phyloP scores from a whole-genome alignment of 2,797 vertebrate genomes.

The Pangasius macronema region DNA sequence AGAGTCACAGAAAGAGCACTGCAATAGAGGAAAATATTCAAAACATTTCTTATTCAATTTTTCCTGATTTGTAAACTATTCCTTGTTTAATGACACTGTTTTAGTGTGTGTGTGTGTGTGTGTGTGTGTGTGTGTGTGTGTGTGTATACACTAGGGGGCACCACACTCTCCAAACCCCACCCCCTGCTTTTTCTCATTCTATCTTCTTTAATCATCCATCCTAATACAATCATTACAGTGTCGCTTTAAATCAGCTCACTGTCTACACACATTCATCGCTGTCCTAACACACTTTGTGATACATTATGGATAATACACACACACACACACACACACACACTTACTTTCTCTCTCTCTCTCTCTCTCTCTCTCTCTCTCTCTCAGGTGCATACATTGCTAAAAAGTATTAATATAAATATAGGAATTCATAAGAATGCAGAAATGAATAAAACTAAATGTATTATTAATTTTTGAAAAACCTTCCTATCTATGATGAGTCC shows the following conservation, averaged over 20 bases:
- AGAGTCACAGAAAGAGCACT: not conserved
- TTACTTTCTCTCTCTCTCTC: not conserved
- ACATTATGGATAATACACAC: not conserved
- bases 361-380: not conserved
- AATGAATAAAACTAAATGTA: not conserved
- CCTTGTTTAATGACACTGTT: not conserved
- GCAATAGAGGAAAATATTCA: not conserved
- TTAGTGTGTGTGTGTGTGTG: slow-evolving; percentile 4
- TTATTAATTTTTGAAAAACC: not conserved
- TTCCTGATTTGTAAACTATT: not conserved
- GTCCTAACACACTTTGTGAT: not conserved
- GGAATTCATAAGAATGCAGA: not conserved
- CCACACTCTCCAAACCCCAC: not conserved
- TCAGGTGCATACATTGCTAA: not conserved
- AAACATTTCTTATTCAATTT: not conserved
- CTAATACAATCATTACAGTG: not conserved
- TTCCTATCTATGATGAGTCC: not conserved
- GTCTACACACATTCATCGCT: not conserved
- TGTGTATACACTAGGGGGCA: slow-evolving; percentile 38
- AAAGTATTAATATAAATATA: not conserved
- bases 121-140: slow-evolving; percentile 21
- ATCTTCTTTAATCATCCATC: not conserved
- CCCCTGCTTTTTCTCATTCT: not conserved
- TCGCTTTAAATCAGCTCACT: not conserved
- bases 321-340: not conserved